Conservation (phyloP, 2,888 invertebrate genomes). For the Microctonus aethiopoides region DNA sequence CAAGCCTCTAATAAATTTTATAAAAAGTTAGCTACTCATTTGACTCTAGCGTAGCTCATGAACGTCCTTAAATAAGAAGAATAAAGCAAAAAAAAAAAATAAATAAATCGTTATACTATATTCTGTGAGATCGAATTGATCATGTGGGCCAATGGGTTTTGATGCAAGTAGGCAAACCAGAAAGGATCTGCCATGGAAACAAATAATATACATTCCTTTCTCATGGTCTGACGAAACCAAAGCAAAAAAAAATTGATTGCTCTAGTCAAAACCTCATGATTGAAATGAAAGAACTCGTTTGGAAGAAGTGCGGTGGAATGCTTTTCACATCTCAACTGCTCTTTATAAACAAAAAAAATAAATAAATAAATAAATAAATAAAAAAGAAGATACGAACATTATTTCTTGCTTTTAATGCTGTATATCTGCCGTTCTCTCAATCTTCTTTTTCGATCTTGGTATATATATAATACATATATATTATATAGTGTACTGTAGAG, state of each 20-base stretch:
- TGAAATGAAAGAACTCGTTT: slow-evolving; percentile 24
- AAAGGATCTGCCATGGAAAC: background rate
- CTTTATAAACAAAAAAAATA: slow-evolving; percentile 17
- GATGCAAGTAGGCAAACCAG: background rate
- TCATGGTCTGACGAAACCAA: background rate
- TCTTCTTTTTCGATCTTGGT: slow-evolving; percentile 12
- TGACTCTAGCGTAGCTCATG: no score
- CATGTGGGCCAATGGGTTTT: background rate
- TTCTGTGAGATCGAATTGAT: slow-evolving; percentile 22
- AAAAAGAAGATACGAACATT: background rate
- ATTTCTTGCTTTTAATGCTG: background rate
- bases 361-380: slow-evolving; percentile 5
- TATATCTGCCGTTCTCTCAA: slow-evolving; percentile 3
- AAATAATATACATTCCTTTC: slow-evolving; percentile 26
- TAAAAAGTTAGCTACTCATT: no score
- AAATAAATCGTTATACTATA: background rate
- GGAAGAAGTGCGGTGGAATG: slow-evolving; percentile 19
- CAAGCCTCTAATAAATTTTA: no score
- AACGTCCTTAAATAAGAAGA: background rate
- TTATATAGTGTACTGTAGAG: background rate
- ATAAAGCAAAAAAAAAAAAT: background rate
- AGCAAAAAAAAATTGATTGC: slow-evolving; percentile 27
- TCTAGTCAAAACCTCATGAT: slow-evolving; percentile 31
- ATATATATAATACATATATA: no score
- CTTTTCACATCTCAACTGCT: slow-evolving; percentile 25